Evolutionary conservation across 2,797 vertebrate genomes (phyloP), one percentile per base, ranked within the genome.

Genomic region (Eulemur albifrons): DNA sequence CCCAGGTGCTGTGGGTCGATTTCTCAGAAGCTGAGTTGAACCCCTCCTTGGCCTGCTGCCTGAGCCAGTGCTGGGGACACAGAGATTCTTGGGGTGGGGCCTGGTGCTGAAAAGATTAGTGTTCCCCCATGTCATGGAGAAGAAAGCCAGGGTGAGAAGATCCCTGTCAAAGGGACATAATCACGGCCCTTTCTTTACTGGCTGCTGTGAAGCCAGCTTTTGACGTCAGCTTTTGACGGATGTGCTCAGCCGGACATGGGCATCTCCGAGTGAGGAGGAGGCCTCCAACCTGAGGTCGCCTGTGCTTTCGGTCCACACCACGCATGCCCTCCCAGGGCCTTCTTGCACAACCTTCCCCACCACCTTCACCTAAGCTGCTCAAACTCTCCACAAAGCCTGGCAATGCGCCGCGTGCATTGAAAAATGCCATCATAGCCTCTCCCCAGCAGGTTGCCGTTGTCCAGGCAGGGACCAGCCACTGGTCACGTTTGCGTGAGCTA

Each of bases 191-290:
- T 8, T 23, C 40, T 45, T 8, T 4, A 1, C 12, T 1, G n/a
- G 25, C 72, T 48, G 76, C 76, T 5, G 52, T 23, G 13, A 40
- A 40, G 5, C 38, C 5, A 52, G 14, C 38, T 38, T 23, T 2
- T 40, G 2, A 0, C 0, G 0, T 40, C 5, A 52, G 14, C 38
- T 38, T 23, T 2, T 40, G 2, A 0, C 0, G 0, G 32, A 30
- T 45, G 8, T 1, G 14, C 80, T 89, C 27, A 25, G 63, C 14
- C 25, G 27, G 59, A 0, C 25, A 15, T 12, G 1, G 11, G 20
- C 32, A 27, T 69, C 50, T 14, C 25, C 0, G 32, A 23, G 30
- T 5, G 2, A 35, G 69, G 30, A 2, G 13, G 5, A 15, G 38
- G 5, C 50, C 77, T 17, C 54, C 15, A 0, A 2, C 14, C 35